Conservation (phyloP, 2,113 vertebrate genomes). For the Syrrhaptes paradoxus region DNA sequence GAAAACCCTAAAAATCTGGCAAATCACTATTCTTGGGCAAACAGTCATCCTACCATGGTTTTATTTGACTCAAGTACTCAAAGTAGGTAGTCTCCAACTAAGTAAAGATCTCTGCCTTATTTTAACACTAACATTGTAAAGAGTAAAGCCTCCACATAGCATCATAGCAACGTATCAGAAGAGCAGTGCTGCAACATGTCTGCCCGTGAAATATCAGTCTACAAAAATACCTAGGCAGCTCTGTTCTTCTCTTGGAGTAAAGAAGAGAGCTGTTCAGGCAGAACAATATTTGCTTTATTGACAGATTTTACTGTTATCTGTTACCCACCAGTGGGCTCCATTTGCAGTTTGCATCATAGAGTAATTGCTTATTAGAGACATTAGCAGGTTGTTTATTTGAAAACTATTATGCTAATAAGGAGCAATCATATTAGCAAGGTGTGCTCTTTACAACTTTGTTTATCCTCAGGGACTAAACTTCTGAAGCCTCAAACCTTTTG, state of each 20-base stretch:
- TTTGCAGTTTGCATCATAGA: slow-evolving; percentile 50
- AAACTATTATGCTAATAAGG: slow-evolving; percentile 70
- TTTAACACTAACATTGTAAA: neutral
- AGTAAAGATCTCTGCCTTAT: neutral
- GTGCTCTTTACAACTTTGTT: slow-evolving; percentile 53
- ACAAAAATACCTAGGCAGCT: slow-evolving; percentile 24
- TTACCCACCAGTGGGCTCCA: slow-evolving; percentile 52
- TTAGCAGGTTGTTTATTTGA: slow-evolving; percentile 61
- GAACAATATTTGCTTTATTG: slow-evolving; percentile 61
- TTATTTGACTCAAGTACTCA: neutral
- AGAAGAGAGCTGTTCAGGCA: neutral
- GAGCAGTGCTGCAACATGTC: neutral
- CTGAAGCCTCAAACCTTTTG: slow-evolving; percentile 1
- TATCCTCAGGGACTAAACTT: slow-evolving; percentile 24
- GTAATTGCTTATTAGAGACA: slow-evolving; percentile 70
- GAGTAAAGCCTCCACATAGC: neutral
- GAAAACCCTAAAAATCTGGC: neutral
- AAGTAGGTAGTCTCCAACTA: neutral
- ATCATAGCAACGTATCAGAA: neutral
- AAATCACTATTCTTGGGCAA: neutral
- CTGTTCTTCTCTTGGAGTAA: neutral
- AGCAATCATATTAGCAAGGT: slow-evolving; percentile 51
- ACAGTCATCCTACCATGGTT: neutral
- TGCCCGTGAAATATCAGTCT: slow-evolving; percentile 38
- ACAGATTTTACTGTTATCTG: slow-evolving; percentile 61